Evolutionary conservation across 1,140 invertebrate genomes (phyloP).

Genomic region (Lordiphosa mommai): DNA sequence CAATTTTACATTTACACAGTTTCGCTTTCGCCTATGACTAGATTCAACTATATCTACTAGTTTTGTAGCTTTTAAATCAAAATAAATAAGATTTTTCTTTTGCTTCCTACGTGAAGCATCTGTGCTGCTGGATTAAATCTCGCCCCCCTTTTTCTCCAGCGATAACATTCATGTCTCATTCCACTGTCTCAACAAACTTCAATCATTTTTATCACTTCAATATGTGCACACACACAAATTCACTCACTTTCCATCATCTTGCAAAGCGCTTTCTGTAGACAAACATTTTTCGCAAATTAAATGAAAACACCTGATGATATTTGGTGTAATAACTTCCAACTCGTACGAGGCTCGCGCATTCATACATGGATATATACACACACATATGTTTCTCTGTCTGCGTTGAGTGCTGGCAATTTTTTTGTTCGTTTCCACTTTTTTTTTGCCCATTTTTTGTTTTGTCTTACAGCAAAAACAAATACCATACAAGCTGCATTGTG

Average conservation of each 20-base stretch:
- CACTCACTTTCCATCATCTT: constrained; percentile 18
- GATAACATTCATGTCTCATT: not conserved
- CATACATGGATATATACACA: not conserved
- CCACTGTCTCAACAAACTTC: constrained; percentile 2
- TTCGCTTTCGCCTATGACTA: no score
- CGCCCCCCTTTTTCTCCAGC: not conserved
- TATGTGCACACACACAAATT: constrained; percentile 8
- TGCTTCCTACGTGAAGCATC: no score
- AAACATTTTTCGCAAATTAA: constrained; percentile 79
- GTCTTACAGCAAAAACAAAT: constrained; percentile 32
- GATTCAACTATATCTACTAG: no score
- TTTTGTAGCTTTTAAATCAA: no score
- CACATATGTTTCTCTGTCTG: not conserved
- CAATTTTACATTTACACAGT: no score
- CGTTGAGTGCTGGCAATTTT: not conserved
- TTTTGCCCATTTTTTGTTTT: constrained; percentile 1
- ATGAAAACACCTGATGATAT: constrained; percentile 78
- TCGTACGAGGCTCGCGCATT: not conserved
- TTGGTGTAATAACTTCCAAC: constrained; percentile 26
- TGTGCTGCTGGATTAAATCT: no score
- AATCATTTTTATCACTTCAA: constrained; percentile 23
- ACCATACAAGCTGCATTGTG: constrained; percentile 17
- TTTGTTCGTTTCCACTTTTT: not conserved
- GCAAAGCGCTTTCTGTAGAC: constrained; percentile 30
- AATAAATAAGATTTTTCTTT: no score